A percentile compares a stretch with the other conserved stretches of the same genome.
Conservation (phyloP, 1,140 invertebrate species). For the Drosophila bocki region DNA sequence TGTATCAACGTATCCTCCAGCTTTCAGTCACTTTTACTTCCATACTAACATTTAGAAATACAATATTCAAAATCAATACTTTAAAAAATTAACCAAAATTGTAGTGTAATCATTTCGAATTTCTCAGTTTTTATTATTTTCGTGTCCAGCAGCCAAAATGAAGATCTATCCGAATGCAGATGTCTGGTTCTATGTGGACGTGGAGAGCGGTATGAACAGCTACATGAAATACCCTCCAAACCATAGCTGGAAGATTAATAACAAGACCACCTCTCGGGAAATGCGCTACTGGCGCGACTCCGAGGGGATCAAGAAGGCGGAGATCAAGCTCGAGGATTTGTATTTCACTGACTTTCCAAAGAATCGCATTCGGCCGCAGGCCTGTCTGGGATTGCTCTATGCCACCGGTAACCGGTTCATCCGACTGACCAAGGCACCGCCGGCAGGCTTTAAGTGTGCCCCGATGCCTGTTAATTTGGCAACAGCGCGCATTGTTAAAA, state of each 20-base stretch:
- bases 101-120: not conserved
- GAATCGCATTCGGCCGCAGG: constrained; percentile 59
- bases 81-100: constrained; percentile 1
- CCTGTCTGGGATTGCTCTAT: constrained; percentile 70
- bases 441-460: constrained; percentile 65
- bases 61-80: not conserved
- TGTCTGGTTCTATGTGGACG: constrained; percentile 61
- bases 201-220: constrained; percentile 41
- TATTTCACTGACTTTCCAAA: constrained; percentile 60
- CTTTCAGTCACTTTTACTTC: not conserved
- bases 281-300: constrained; percentile 68
- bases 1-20: not conserved
- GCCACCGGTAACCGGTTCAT: constrained; percentile 65
- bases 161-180: constrained; percentile 54
- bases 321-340: constrained; percentile 51
- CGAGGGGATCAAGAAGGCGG: constrained; percentile 43
- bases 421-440: constrained; percentile 42
- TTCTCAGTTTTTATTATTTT: not conserved
- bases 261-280: constrained; percentile 21
- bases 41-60: not conserved
- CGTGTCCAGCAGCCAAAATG: constrained; percentile 31
- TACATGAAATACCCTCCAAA: constrained; percentile 42
- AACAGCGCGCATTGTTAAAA: constrained; percentile 37
- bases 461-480: constrained; percentile 65
- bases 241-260: constrained; percentile 58